Evolutionary conservation across 2,797 vertebrate genomes (phyloP), one percentile per base, ranked within the genome.

Genomic region (Botia kubotai): DNA sequence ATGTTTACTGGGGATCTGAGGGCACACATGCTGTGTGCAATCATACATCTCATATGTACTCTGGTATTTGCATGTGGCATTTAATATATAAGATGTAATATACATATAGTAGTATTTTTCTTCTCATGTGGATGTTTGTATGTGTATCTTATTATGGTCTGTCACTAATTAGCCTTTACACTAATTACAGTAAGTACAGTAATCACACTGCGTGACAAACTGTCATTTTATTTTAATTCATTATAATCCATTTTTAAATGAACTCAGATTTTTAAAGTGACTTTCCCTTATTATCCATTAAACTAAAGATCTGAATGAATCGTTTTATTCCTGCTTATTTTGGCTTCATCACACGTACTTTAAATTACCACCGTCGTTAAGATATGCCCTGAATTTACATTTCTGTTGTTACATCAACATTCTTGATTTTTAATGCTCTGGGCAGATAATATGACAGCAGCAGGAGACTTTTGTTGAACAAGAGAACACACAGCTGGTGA

Each of bases 41-140:
- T 57, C 88, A 88, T 91, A 89, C 90, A 89, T 88, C 90, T 88
- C 91, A 89, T 91, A 93, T 17, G 26, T 6, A 53, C 11, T 55
- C 29, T 55, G 26, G 29, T 5, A 21, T 55, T 39, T 55, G 11
- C 55, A 26, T 19, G 26, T 57, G 19, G 39, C 6, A 10, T 43
- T 7, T 43, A 43, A 43, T 43, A 43, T 5, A 33, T 33, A 33
- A 33, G 39, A 43, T 43, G 39, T 6, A 43, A 33, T 33, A 29
- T 29, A 33, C 33, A 33, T 3, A 26, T 26, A 26, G 23, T 26
- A 26, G 23, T 2, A 26, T 26, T 26, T 26, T 39, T 39, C 7
- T 39, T 7, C 36, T 7, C 39, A 43, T 43, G 6, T 43, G 6
- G 39, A 43, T 43, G 39, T 43, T 43, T 43, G 39, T 43, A 2